Base-by-base conservation (phyloP, 2,113 vertebrate species). In the Oryzias melastigma region DNA sequence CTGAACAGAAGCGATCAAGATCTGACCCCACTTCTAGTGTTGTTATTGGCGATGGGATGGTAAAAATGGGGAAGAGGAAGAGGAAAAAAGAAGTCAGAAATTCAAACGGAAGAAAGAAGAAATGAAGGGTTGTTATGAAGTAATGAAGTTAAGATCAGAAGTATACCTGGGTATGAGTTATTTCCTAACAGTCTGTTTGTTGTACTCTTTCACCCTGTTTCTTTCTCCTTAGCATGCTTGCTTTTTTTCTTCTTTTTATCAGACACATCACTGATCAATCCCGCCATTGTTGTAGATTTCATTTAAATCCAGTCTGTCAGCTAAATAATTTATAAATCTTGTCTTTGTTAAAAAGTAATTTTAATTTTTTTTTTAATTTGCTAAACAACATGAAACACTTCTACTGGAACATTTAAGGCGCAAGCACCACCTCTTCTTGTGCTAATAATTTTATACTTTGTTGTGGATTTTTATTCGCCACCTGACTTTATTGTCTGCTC, bases 111-210 rank as follows among this genome's bases (percentile, higher is more conserved):
- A 88, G 86, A 88, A 88, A 88, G 86, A 88, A 88, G 95, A 97
- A 95, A 96, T 94, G 94, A 95, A 95, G 94, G 94, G 94, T 95
- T 95, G 85, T 87, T 85, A 81, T 89, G 85, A 89, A 86, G 86
- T 87, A 80, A 87, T 81, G 85, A 86, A 85, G 86, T 88, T 88
- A 88, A 77, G 82, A 82, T 88, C 84, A 88, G 86, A 87, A 85
- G 86, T 85, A 79, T 71, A 73, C 78, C 65, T 68, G 82, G 86
- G 86, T 88, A 88, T 86, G 84, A 84, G 83, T 84, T 73, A 87
- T 75, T 85, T 86, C 84, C 69, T 86, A 76, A 85, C 70, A 85
- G 81, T 68, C 77, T 85, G 78, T 68, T 85, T 84, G 92, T 94
- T 94, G 93, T 94, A 19, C 92, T 81, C 19, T 83, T 81, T 86